These are phyloP conservation scores for Rhagonycha lutea DNA, from an alignment of 2,888 invertebrate genomes.

Conservation along the genomic window DNA sequence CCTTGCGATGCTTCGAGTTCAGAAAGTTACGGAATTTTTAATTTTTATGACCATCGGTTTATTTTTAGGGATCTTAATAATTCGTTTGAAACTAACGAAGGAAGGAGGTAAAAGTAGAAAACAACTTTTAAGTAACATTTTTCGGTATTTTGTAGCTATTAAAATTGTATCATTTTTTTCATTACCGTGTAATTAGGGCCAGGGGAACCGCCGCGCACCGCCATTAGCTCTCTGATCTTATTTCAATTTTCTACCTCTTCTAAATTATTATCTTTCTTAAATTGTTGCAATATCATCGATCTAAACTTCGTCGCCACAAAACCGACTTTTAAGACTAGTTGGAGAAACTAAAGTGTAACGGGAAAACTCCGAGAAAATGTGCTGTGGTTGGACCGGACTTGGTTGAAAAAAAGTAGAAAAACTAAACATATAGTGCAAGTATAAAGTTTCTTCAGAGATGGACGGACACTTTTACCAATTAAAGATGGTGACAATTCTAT, in stretches of 20 bases:
- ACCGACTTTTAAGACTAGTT: neutral
- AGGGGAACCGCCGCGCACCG: too few species aligned
- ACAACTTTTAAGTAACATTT: neutral
- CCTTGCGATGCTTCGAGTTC: neutral
- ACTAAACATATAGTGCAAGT: neutral
- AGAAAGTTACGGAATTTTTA: slow-evolving; percentile 4
- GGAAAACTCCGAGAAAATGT: neutral
- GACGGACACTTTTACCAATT: neutral
- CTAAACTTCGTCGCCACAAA: neutral
- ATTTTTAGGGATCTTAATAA: neutral
- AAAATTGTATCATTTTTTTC: neutral
- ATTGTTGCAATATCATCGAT: neutral
- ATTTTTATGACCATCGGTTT: neutral
- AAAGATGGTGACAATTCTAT: neutral
- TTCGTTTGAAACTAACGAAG: neutral
- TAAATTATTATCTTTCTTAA: neutral
- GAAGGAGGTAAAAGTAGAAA: neutral
- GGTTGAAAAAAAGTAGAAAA: neutral
- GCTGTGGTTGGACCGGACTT: neutral
- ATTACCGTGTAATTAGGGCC: too few species aligned
- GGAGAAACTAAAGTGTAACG: neutral
- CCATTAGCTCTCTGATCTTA: too few species aligned
- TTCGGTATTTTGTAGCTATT: neutral
- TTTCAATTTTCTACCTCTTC: too few species aligned
- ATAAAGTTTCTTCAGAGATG: neutral